Evolutionary conservation across 1,140 invertebrate genomes (phyloP).

Genomic region (Triops cancriformis): DNA sequence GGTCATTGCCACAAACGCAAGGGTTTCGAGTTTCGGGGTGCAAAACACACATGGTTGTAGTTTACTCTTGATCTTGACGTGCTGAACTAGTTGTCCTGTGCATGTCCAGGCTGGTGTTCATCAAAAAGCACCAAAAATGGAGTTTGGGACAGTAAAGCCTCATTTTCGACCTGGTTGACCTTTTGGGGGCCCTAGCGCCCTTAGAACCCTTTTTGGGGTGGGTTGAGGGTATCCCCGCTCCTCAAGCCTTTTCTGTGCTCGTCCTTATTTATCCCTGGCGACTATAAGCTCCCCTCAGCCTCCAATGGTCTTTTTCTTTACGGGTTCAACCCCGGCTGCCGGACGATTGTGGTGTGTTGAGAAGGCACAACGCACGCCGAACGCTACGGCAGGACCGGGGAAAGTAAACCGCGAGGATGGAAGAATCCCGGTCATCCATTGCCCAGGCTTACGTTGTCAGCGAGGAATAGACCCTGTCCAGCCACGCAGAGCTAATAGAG

Average conservation of each 20-base stretch:
- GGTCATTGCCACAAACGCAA: neutral
- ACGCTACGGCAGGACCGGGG: neutral
- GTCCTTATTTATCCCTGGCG: neutral
- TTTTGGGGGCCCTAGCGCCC: neutral
- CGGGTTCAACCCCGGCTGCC: neutral
- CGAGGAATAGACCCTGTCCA: constrained; percentile 12
- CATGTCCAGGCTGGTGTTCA: neutral
- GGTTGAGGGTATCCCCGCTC: neutral
- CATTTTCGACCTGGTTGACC: constrained; percentile 8
- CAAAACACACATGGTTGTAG: neutral
- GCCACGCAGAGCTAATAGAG: neutral
- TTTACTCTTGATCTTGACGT: neutral
- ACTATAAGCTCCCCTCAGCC: constrained; percentile 7
- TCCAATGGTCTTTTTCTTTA: constrained; percentile 1
- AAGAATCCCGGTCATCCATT: constrained; percentile 6
- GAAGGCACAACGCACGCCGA: no score
- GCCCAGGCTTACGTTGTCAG: constrained; percentile 8
- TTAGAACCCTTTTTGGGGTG: neutral
- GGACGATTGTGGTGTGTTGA: neutral
- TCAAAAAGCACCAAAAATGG: neutral
- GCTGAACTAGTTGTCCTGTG: neutral
- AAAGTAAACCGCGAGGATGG: neutral
- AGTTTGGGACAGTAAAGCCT: neutral
- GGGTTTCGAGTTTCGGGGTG: neutral
- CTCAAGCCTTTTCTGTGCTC: neutral